A percentile compares a stretch with the other conserved stretches of the same genome.
These are phyloP conservation scores for Dipodomys stephensi DNA, from an alignment of 2,113 vertebrate species.

Conservation along the genomic window DNA sequence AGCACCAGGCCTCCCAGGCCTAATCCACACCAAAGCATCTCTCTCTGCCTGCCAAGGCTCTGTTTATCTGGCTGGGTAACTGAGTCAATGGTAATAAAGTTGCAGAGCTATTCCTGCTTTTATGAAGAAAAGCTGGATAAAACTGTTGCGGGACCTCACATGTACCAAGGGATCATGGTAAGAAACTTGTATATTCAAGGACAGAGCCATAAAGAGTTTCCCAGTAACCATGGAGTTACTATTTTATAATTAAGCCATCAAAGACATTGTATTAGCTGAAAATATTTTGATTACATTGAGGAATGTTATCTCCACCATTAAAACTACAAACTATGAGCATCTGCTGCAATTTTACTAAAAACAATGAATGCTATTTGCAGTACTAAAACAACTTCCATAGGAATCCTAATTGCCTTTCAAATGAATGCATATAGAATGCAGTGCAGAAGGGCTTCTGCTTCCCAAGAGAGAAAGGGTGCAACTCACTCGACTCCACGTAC, in stretches of 20 bases:
- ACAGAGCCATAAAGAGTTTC: neutral
- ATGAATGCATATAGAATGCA: neutral
- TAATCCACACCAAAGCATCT: neutral
- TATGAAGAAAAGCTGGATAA: neutral
- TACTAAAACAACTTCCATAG: neutral
- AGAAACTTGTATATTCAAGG: neutral
- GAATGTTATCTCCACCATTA: neutral
- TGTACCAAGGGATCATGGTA: accelerated
- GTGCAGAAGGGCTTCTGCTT: neutral
- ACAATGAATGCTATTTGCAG: neutral
- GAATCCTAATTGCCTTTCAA: neutral
- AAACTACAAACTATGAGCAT: neutral
- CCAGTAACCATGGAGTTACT: neutral
- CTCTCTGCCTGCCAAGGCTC: neutral
- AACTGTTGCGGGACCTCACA: neutral
- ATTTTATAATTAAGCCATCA: neutral
- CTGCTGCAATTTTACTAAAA: neutral
- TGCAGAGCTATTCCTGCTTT: neutral
- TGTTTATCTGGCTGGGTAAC: neutral
- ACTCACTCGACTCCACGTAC: neutral
- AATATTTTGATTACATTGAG: neutral
- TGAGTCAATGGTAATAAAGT: neutral
- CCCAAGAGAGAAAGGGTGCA: neutral
- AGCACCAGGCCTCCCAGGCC: too few relatives aligned
- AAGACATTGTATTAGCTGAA: neutral